Percentiles rank a stretch among this genome's conserved stretches.
phyloP scores from a whole-genome alignment of 2,888 invertebrate species.

The Ditula angustiorana region DNA sequence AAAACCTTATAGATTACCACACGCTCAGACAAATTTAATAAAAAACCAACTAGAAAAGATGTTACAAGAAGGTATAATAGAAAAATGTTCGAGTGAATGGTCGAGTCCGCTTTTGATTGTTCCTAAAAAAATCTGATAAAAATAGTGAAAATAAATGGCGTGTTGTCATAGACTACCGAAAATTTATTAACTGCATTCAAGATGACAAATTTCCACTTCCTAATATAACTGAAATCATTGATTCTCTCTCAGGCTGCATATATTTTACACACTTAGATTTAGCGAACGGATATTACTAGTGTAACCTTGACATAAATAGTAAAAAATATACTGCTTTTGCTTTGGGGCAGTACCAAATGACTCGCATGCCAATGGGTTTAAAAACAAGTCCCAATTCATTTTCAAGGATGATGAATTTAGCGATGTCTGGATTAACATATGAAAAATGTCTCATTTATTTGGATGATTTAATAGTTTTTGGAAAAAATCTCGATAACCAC shows the following conservation, averaged over 20 bases:
- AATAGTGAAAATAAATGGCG: constrained; percentile 33
- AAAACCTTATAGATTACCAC: constrained; percentile 41
- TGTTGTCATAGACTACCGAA: constrained; percentile 35
- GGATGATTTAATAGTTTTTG: constrained; percentile 22
- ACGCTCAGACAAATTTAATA: background rate
- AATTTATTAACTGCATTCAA: constrained; percentile 3
- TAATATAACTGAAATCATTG: constrained; percentile 5
- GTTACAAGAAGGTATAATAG: background rate
- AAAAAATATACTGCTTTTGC: constrained; percentile 37
- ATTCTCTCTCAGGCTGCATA: constrained; percentile 2
- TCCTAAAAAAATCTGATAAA: background rate
- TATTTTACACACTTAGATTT: constrained; percentile 37
- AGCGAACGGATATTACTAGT: constrained; percentile 30
- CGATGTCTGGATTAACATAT: constrained; percentile 21
- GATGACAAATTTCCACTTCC: constrained; percentile 18
- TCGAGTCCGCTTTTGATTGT: background rate
- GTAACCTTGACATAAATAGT: constrained; percentile 24
- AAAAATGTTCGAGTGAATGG: constrained; percentile 31
- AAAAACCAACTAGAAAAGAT: background rate
- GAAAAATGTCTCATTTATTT: constrained; percentile 21
- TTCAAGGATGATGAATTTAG: constrained; percentile 18
- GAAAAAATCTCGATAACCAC: constrained; percentile 7
- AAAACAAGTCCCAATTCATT: constrained; percentile 30
- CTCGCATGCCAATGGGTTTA: constrained; percentile 36
- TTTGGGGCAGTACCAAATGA: constrained; percentile 38